These are phyloP conservation scores for Xyrauchen texanus DNA, from an alignment of 2,113 vertebrate genomes.

Conservation along the genomic window DNA sequence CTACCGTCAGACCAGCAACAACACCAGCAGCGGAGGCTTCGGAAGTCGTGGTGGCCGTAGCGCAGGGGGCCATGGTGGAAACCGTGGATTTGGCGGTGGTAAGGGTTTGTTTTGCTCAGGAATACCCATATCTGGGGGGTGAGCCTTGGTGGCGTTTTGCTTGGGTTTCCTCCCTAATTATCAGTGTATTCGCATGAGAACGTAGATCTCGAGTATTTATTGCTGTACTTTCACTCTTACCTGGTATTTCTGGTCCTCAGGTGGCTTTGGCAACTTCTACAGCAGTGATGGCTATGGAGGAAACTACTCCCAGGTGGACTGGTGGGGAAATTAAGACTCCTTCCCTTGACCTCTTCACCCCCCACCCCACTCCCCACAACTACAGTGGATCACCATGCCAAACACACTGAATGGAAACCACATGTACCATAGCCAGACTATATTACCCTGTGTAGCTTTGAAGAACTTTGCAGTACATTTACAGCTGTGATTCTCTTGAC, in stretches of 20 bases:
- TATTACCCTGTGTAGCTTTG: conserved; percentile 89
- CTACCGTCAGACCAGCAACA: conserved; percentile 87
- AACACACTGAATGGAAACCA: conserved; percentile 93
- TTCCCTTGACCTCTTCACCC: conserved; percentile 35
- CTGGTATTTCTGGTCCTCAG: conserved; percentile 60
- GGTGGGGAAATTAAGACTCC: conserved; percentile 92
- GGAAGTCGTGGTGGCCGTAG: conserved; percentile 79
- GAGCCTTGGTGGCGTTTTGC: neutral
- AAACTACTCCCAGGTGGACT: conserved; percentile 96
- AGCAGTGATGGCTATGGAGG: conserved; percentile 95
- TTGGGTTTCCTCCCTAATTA: neutral
- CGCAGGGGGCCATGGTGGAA: conserved; percentile 78
- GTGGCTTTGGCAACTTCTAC: conserved; percentile 94
- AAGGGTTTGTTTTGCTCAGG: conserved; percentile 38
- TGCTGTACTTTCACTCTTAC: neutral
- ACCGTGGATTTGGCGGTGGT: conserved; percentile 89
- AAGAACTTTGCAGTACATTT: conserved; percentile 92
- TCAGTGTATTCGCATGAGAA: neutral
- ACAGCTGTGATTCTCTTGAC: conserved; percentile 88
- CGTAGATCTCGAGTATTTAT: neutral
- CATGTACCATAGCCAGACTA: conserved; percentile 93
- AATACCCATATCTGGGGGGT: too few species aligned
- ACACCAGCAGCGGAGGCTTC: conserved; percentile 79
- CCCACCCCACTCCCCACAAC: conserved; percentile 3
- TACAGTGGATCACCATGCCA: conserved; percentile 76